Evolutionary conservation across 2,797 vertebrate species (phyloP), one percentile per base, ranked within the genome.

Genomic region (Scyliorhinus canicula): DNA sequence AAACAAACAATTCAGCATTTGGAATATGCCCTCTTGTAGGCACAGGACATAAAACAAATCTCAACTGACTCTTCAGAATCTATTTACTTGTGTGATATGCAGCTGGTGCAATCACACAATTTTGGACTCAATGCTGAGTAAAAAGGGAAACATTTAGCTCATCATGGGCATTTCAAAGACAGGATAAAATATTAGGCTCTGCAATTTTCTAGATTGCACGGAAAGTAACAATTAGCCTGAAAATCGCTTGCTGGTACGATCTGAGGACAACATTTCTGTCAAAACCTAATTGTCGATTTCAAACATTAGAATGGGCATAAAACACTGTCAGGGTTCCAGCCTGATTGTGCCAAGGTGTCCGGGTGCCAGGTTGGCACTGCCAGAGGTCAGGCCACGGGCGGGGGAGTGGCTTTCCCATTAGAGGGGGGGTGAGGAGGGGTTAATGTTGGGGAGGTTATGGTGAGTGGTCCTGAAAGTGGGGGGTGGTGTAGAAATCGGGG

Each of bases 1-100:
- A 93, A 93, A 71, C 93, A 50, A 93, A 93, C 90, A 71, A 91
- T 93, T 93, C 93, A 93, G 67, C 65, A 69, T 44, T 24, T 71
- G 67, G 93, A 93, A 50, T 47, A 14, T 93, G 93, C 44, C 67
- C n/a, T 69, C 24, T 67, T 21, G 93, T 65, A 52, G 47, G 47
- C 47, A 31, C 11, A 50, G 24, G 71, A 71, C 44, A 40, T 44
- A 93, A 71, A 93, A 67, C 47, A 71, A 71, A 50, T 93, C 65
- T 71, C 93, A 93, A 19, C 44, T 44, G 90, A 47, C 90, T 44
- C 24, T 93, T 47, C 16, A 44, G 6, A 44, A 93, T 47, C 26
- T 67, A 65, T 91, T 86, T 35, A 93, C 60, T 6, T 88, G n/a
- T 67, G n/a, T 21, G 44, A 88, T 88, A 57, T 26, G 85, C 14